Evolutionary conservation across 2,113 vertebrate species (phyloP), one percentile per base, ranked within the genome.

Genomic region (Sander lucioperca): DNA sequence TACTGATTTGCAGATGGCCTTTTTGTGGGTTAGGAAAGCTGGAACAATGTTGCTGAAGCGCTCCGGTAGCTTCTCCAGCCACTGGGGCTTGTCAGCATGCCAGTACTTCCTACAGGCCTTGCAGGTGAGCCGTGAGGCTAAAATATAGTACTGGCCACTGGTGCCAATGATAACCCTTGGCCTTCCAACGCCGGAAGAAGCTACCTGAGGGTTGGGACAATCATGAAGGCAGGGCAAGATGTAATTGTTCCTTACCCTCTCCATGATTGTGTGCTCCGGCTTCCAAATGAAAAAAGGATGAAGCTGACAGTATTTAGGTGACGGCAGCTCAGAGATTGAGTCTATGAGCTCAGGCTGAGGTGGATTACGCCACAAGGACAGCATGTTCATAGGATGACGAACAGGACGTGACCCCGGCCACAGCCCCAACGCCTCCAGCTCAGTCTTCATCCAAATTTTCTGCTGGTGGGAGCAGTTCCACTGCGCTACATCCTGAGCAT

Each of bases 391-490:
- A n/a, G n/a, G n/a, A n/a, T n/a, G n/a, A n/a, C n/a, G n/a, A n/a
- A n/a, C n/a, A n/a, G n/a, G n/a, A n/a, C n/a, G n/a, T n/a, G n/a
- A n/a, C n/a, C n/a, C n/a, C n/a, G n/a, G n/a, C n/a, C n/a, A n/a
- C n/a, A n/a, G n/a, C n/a, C n/a, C n/a, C n/a, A n/a, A n/a, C n/a
- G n/a, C n/a, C n/a, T 77, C n/a, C 15, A 76, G 10, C 27, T 76
- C 74, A 25, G n/a, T 45, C n/a, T 56, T 76, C 74, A 76, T 76
- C 62, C 74, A 76, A 0, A 47, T 14, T 19, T 9, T 47, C 25
- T 77, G 62, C 6, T 77, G 74, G 0, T 33, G 51, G 18, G 74
- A 77, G 51, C 74, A 66, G 50, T 56, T 77, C 74, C 74, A 77
- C 73, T 19, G 43, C 0, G 12, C 72, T n/a, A 61, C 43, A 59